Base-by-base conservation (phyloP, 2,113 vertebrate genomes). In the Sclerurus mexicanus region DNA sequence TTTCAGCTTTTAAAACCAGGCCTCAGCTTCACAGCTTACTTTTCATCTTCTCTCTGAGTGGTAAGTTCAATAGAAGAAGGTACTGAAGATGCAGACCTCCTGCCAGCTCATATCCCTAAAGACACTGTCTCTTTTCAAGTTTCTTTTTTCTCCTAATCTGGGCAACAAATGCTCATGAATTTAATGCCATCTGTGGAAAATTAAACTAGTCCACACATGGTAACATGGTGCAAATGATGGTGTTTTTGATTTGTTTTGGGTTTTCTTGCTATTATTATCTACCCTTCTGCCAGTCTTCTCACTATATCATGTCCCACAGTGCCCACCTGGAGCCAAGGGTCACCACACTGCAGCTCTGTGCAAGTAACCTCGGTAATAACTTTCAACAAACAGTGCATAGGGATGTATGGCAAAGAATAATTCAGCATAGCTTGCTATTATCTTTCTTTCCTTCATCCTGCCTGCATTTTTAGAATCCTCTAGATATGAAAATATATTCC, bases 1-100 rank as follows among this genome's bases (percentile, higher is more conserved):
- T 53, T 53, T 74, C 86, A 81, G 77, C 58, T 69, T 93, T 91
- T 66, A 79, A 91, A 87, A 53, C 9, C 12, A 68, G 21, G 42
- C 62, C 59, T 62, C 58, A 76, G 37, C 24, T 89, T 85, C 50
- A 7, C 58, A 87, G 64, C 35, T 68, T 22, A 74, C 52, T 84
- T 95, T 77, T 89, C 10, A 84, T 86, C 67, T 87, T 93, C 39
- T 47, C 30, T 83, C 31, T 31, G 25, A 78, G 33, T 20, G 9
- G 11, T 27, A 79, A 75, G 40, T 86, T 73, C 63, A 67, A 74
- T 4, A 81, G 28, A 64, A 81, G 72, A 87, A 87, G 47, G 15
- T 20, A 60, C 44, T 76, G 58, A 64, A 76, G 85, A 66, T 49
- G 56, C 44, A 92, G 69, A 66, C 40, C 62, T 72, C 68, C 74